phyloP scores from a whole-genome alignment of 2,888 invertebrate species.

The Adineta ricciae region DNA sequence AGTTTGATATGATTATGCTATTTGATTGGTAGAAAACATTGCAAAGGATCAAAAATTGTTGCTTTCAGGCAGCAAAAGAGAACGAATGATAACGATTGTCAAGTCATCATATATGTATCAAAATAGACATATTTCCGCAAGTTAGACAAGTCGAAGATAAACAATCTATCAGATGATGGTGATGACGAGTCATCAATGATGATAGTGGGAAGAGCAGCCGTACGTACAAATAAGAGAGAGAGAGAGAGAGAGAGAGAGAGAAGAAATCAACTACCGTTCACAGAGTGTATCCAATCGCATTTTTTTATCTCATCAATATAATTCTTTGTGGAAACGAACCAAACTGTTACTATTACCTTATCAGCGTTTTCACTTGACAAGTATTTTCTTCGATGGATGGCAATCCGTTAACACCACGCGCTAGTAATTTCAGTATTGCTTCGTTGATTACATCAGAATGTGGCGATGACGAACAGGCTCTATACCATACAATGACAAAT shows the following conservation, averaged over 20 bases:
- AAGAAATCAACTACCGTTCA: background rate
- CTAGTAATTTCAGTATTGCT: background rate
- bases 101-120: background rate
- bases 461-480: background rate
- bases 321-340: background rate
- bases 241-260: too few species aligned
- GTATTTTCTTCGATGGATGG: background rate
- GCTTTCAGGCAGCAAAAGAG: background rate
- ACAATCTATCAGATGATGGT: background rate
- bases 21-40: slow-evolving; percentile 1
- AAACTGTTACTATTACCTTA: background rate
- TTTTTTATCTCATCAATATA: background rate
- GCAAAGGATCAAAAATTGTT: background rate
- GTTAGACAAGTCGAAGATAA: background rate
- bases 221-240: background rate
- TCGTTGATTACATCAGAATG: slow-evolving; percentile 19
- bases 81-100: slow-evolving; percentile 23
- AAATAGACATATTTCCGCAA: background rate
- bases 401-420: background rate
- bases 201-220: background rate
- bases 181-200: background rate
- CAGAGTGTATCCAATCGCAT: background rate
- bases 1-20: slow-evolving; percentile 9
- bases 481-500: background rate
- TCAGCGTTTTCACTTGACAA: background rate